Base-by-base conservation (phyloP, 2,888 invertebrate genomes). In the Gisinianus flammeolus region DNA sequence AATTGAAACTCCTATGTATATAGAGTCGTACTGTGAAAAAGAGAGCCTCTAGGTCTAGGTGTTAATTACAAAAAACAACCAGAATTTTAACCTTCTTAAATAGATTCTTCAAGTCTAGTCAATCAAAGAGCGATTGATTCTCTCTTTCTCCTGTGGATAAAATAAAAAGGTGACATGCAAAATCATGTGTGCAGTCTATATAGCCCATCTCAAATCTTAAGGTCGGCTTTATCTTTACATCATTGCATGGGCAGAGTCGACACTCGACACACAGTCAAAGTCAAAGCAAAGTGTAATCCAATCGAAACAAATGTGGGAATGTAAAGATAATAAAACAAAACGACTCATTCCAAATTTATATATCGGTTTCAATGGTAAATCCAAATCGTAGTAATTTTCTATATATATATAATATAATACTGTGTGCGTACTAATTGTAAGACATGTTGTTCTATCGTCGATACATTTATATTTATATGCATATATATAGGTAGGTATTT, bases 31-130 rank as follows among this genome's bases (percentile, higher is more conserved):
- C 24, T 26, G 5, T 12, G 3, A 44, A 4, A 16, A 19, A 19
- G 44, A 44, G 44, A 44, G 44, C 28, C 12, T 62, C 26, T 62
- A 28, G 22, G 62, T 62, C 26, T 62, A 28, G 52, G 70, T 70
- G 70, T 70, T 28, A 28, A 52, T 70, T 70, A 54, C 22, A 67
- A 31, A 30, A 54, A 16, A 54, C 70, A 70, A 70, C 24, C 12
- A 62, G 62, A 26, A 28, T 70, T 69, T 70, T 54, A 70, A 70
- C 70, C 70, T 70, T 70, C 62, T 62, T 62, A 16, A 52, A 70
- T 26, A 70, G 54, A 70, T 70, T 70, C 54, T 54, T 54, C 28
- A 28, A 70, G 26, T 28, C 69, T 35, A 35, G 35, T 2, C 12
- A 1, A 6, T 44, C 12, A 6, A 44, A 6, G 19, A 19, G 19